These are phyloP conservation scores for Agraylea sexmaculata DNA, from an alignment of 1,140 invertebrate species.

Conservation along the genomic window DNA sequence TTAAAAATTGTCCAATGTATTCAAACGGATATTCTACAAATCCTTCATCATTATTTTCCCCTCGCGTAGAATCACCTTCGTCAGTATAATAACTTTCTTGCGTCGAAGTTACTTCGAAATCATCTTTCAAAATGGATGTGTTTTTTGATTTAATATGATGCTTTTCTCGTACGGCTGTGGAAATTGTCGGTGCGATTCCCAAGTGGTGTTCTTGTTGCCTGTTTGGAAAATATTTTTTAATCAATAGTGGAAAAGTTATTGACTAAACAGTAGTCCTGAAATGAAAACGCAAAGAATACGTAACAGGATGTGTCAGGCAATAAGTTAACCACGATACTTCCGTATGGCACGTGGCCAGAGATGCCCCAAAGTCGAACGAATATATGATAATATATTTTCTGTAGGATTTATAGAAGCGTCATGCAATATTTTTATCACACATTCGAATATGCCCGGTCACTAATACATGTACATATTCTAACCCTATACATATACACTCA, in stretches of 20 bases:
- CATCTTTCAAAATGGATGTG: background rate
- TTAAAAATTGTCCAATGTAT: slow-evolving; percentile 12
- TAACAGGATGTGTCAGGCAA: background rate
- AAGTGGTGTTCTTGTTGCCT: slow-evolving; percentile 61
- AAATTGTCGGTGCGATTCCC: slow-evolving; percentile 40
- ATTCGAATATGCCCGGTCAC: too few relatives aligned
- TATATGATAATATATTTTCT: too few relatives aligned
- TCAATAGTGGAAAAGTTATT: too few relatives aligned
- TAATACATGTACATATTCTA: too few relatives aligned
- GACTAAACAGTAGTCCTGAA: too few relatives aligned
- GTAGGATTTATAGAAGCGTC: too few relatives aligned
- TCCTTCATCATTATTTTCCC: background rate
- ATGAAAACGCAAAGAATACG: too few relatives aligned
- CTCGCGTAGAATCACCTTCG: too few relatives aligned
- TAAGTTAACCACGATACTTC: background rate
- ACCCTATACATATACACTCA: too few relatives aligned
- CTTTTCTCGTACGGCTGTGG: slow-evolving; percentile 13
- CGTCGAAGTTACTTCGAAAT: too few relatives aligned
- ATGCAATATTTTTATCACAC: too few relatives aligned
- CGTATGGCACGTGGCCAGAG: background rate
- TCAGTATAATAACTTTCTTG: background rate
- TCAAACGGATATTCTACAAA: slow-evolving; percentile 4
- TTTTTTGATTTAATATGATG: slow-evolving; percentile 10
- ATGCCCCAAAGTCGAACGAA: background rate
- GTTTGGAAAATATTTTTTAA: too few relatives aligned